Percentiles rank a stretch among this genome's conserved stretches.
Evolutionary conservation across 2,113 vertebrate genomes (phyloP).

Genomic region (Aphelocoma coerulescens): DNA sequence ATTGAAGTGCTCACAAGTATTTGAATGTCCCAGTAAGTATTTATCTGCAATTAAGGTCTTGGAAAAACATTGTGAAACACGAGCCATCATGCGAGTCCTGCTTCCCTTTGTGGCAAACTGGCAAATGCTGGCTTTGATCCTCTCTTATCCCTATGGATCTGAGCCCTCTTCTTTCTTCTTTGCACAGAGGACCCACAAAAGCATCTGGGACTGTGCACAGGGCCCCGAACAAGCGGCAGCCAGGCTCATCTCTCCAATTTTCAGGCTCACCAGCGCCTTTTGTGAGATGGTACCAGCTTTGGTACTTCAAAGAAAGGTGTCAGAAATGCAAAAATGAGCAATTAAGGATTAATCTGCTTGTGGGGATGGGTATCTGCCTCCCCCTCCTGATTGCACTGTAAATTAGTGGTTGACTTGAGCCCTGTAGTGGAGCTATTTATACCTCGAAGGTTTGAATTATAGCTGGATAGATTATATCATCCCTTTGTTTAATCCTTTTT

Average conservation of each 20-base stretch:
- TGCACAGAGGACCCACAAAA: background rate
- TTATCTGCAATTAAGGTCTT: background rate
- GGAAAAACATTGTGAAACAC: background rate
- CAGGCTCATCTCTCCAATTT: background rate
- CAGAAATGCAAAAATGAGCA: constrained; percentile 7
- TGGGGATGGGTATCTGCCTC: constrained; percentile 1
- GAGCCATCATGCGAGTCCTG: background rate
- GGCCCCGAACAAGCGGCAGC: background rate
- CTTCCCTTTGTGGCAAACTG: background rate
- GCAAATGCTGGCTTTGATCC: background rate
- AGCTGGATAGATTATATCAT: constrained; percentile 24
- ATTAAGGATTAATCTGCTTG: constrained; percentile 10
- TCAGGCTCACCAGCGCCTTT: background rate
- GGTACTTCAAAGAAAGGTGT: constrained; percentile 3
- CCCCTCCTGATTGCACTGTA: background rate
- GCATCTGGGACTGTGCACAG: background rate
- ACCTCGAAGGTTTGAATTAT: constrained; percentile 19
- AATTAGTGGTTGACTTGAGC: constrained; percentile 4
- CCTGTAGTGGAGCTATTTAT: constrained; percentile 8
- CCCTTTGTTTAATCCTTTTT: constrained; percentile 45
- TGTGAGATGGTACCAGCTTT: background rate
- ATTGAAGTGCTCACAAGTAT: background rate
- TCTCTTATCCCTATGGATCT: background rate
- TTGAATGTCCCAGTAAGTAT: background rate
- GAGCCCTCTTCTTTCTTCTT: background rate